Percentiles rank a stretch among this genome's conserved stretches.
phyloP scores from a whole-genome alignment of 2,113 vertebrate genomes.

The Balaenoptera acutorostrata region DNA sequence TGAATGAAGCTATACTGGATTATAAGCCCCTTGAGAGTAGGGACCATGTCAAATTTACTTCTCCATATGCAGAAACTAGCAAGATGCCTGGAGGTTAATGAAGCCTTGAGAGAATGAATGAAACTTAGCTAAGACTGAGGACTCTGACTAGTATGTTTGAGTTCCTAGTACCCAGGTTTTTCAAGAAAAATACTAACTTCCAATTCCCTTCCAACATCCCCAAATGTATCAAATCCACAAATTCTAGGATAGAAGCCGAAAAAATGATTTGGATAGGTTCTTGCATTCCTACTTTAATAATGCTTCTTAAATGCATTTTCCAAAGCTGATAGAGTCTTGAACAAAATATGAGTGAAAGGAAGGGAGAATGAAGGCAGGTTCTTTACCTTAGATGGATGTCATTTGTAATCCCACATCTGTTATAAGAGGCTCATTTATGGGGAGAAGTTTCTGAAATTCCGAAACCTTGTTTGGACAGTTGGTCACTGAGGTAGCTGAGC shows the following conservation, averaged over 20 bases:
- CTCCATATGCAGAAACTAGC: not conserved
- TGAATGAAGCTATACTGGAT: not conserved
- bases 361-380: not conserved
- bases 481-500: slow-evolving; percentile 50
- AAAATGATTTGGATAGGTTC: not conserved
- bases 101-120: not conserved
- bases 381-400: slow-evolving; percentile 33
- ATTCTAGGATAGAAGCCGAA: not conserved
- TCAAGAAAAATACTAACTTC: not conserved
- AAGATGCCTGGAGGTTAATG: not conserved
- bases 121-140: not conserved
- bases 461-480: slow-evolving; percentile 68
- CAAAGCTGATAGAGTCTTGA: not conserved
- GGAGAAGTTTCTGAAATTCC: slow-evolving; percentile 31
- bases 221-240: not conserved
- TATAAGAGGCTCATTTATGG: slow-evolving; percentile 32
- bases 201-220: not conserved
- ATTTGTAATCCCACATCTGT: not conserved
- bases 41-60: not conserved
- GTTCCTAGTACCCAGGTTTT: not conserved
- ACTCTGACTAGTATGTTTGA: not conserved
- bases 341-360: not conserved
- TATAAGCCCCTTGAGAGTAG: not conserved
- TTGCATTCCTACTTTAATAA: not conserved
- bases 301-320: not conserved